Evolutionary conservation across 2,113 vertebrate genomes (phyloP).

Genomic region (Acrocephalus kingi): DNA sequence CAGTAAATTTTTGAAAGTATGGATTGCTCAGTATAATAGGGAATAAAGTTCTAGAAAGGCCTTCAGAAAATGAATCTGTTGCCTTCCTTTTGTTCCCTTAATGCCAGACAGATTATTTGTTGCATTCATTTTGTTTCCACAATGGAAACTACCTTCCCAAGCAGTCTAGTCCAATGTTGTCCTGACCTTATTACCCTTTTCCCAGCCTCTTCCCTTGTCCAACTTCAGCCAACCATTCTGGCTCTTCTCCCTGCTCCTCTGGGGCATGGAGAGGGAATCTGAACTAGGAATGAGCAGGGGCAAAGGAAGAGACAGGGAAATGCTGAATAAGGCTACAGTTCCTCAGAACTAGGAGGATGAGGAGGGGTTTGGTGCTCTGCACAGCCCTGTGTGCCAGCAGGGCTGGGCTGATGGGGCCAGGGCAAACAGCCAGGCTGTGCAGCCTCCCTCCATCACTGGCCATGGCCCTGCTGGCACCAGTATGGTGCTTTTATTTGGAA

Average conservation of each 20-base stretch:
- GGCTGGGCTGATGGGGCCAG: too few relatives aligned
- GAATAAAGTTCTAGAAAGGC: neutral
- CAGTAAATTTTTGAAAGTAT: neutral
- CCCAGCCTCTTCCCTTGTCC: neutral
- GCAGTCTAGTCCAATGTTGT: neutral
- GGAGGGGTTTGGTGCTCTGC: neutral
- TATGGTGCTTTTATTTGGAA: neutral
- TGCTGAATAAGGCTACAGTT: neutral
- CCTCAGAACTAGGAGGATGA: neutral
- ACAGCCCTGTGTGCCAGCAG: neutral
- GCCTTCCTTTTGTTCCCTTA: neutral
- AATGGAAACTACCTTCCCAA: neutral
- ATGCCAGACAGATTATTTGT: neutral
- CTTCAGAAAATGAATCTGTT: neutral
- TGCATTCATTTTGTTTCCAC: neutral
- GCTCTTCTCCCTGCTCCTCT: neutral
- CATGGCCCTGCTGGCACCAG: neutral
- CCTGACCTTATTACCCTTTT: neutral
- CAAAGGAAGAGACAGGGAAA: neutral
- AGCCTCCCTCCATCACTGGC: too few relatives aligned
- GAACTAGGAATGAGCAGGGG: neutral
- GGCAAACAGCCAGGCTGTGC: too few relatives aligned
- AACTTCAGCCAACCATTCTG: neutral
- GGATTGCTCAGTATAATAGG: neutral
- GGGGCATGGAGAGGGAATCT: neutral